Base-by-base conservation (phyloP, 2,888 invertebrate species). In the Pinctada fucata region DNA sequence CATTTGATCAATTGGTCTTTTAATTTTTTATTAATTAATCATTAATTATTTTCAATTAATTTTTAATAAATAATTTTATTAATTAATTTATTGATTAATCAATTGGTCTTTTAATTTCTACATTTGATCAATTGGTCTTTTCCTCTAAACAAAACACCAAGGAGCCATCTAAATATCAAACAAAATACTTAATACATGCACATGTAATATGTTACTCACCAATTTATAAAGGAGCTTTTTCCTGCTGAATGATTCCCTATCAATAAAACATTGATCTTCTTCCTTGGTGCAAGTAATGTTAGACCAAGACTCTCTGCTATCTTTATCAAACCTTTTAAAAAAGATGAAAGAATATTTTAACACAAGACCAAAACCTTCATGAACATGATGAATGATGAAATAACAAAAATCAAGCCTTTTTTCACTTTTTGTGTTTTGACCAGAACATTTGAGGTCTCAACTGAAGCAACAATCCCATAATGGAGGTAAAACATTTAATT, bases 211-310 rank as follows among this genome's bases (percentile, higher is more conserved):
- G 13, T 10, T 1, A 85, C 93, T 91, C 89, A 94, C 94, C 94
- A 94, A 85, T 94, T 94, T 79, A 94, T 94, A 87, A 94, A 94
- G 45, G 94, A 93, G 78, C 94, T 94, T 88, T 94, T 94, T 3
- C 94, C 94, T 63, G 94, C 94, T 3, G 94, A 94, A 87, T 94
- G 94, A 85, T 94, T 94, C 6, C 94, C 94, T 77, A 94, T 93
- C 10, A 94, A 88, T 64, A 94, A 89, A 10, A 94, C 93, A n/a
- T 92, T 93, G 74, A 94, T 94, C 88, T 94, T 94, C 85, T 94
- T 94, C 73, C 94, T 91, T 0, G 94, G 94, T 3, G 93, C 93
- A 72, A 93, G 87, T 66, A 94, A 87, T 67, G 92, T 90, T 69
- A 94, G 84, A 70, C 92, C 93, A 65, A 94, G 87, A 79, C 91